A percentile compares a stretch with the other conserved stretches of the same genome.
phyloP scores from a whole-genome alignment of 2,113 vertebrate species.

The Raja brachyura region DNA sequence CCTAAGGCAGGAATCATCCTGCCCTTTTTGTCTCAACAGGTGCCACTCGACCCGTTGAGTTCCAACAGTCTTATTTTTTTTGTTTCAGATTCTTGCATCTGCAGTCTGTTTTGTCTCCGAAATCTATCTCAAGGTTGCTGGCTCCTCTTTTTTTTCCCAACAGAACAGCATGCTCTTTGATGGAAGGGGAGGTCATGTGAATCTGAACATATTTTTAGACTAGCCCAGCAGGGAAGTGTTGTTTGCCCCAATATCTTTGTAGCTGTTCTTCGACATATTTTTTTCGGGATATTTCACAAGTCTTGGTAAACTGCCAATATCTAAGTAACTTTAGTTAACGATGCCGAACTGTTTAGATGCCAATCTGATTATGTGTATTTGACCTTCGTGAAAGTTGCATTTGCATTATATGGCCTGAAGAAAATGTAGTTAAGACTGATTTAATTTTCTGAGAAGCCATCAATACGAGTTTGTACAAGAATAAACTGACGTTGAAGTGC shows the following conservation, averaged over 20 bases:
- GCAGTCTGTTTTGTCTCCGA: neutral
- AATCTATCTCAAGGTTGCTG: neutral
- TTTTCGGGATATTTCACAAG: neutral
- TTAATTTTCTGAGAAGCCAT: constrained; percentile 6
- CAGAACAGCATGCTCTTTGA: neutral
- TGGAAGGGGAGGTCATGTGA: neutral
- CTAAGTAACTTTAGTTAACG: neutral
- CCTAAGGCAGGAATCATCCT: too few species aligned
- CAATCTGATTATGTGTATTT: constrained; percentile 31
- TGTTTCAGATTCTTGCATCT: too few species aligned
- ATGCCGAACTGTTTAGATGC: constrained; percentile 17
- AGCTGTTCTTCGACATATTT: neutral
- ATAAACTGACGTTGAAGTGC: neutral
- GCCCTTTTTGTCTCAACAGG: too few species aligned
- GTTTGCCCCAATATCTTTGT: neutral
- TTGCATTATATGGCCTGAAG: constrained; percentile 4
- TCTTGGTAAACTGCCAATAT: neutral
- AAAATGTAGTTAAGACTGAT: constrained; percentile 16
- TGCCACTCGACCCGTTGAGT: too few species aligned
- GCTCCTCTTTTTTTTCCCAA: neutral
- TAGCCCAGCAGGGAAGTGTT: neutral
- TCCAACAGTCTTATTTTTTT: too few species aligned
- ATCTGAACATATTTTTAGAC: neutral
- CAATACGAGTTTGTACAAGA: neutral
- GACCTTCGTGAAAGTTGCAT: neutral